Conservation (phyloP, 2,113 vertebrate species). For the Lophotis ruficrista region DNA sequence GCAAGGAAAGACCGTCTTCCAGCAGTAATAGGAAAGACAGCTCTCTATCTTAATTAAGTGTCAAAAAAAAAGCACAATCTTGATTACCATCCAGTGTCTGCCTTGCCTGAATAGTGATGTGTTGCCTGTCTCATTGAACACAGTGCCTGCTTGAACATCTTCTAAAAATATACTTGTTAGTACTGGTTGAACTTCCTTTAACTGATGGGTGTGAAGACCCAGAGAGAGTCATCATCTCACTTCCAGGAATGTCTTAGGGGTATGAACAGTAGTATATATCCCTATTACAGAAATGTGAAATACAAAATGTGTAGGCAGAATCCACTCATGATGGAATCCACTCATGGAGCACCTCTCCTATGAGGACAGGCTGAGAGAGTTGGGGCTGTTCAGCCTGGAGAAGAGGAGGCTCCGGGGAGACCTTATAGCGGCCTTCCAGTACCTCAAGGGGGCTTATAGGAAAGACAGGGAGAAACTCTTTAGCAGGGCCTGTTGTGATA, state of each 20-base stretch:
- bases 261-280: background rate
- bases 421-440: too few relatives aligned
- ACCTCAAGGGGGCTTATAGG: too few relatives aligned
- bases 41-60: conserved; percentile 40
- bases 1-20: background rate
- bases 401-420: too few relatives aligned
- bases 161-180: background rate
- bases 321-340: background rate
- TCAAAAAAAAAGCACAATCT: conserved; percentile 36
- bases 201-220: background rate
- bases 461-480: too few relatives aligned
- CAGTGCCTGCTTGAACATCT: background rate
- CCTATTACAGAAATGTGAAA: background rate
- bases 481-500: too few relatives aligned
- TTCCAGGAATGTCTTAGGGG: background rate
- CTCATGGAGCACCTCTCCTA: too few relatives aligned
- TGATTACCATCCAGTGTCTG: background rate
- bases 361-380: too few relatives aligned
- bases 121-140: background rate
- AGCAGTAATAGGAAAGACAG: background rate
- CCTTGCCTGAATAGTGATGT: conserved; percentile 17
- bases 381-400: too few relatives aligned
- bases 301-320: background rate
- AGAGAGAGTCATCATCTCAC: background rate
- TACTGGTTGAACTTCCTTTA: conserved; percentile 24